Evolutionary conservation across 2,113 vertebrate species (phyloP), one percentile per base, ranked within the genome.

Genomic region (Apeltes quadracus): DNA sequence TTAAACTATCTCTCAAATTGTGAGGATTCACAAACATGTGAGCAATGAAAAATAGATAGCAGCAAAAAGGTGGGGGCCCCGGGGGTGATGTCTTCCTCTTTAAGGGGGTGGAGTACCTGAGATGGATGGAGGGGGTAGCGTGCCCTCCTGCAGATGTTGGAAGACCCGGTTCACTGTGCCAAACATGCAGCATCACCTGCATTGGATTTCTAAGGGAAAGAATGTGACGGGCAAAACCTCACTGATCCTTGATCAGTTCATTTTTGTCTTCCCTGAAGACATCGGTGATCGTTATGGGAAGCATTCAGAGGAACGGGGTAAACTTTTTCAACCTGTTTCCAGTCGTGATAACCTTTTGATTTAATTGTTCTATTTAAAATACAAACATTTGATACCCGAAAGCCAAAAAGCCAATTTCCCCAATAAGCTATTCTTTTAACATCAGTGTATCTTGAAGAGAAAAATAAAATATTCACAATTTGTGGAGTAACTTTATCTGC

Each of bases 1-100:
- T 89, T 90, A 86, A 87, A 85, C 83, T 76, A 85, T 84, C 63
- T 85, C 73, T 84, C 83, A 79, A 88, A 71, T 79, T 86, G 83
- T 72, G 27, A 64, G 7, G 1, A 68, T 66, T 78, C 75, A 61
- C 51, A 88, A 83, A 74, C 75, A 58, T 62, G 27, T 50, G 57
- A 39, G 68, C 14, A 75, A 81, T 76, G 54, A 72, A 78, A 89
- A 72, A 72, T 65, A 70, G 75, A 82, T 14, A 61, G 36, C 20
- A 34, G 66, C n/a, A 57, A 66, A 29, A 11, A 11, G 32, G 78
- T 62, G 15, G 10, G 5, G 39, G 5, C 34, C 29, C 29, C 29
- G 3, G 32, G 48, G 32, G n/a, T 58, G 69, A 74, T 56, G 72
- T 72, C n/a, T 58, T 69, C n/a, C 51, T 61, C 25, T 54, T 38